Evolutionary conservation across 2,888 invertebrate genomes (phyloP).

Genomic region (Aporophyla lueneburgensis): DNA sequence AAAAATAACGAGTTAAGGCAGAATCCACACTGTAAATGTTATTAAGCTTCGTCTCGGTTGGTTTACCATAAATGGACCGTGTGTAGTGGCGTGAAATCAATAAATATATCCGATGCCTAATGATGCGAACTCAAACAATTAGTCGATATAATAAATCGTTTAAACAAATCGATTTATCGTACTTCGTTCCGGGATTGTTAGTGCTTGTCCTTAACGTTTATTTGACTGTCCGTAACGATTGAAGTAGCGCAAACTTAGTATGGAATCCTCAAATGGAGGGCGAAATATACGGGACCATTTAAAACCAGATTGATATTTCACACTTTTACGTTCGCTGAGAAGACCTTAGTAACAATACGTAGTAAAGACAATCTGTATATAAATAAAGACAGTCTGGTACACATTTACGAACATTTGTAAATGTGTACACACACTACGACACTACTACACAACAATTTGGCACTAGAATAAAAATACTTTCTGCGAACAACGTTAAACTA

Average conservation of each 20-base stretch:
- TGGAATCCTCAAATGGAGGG: not conserved
- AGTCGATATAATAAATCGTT: conserved; percentile 68
- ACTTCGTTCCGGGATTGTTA: conserved; percentile 46
- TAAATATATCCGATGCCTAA: conserved; percentile 70
- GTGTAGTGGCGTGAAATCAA: conserved; percentile 76
- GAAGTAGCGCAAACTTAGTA: conserved; percentile 26
- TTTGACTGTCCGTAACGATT: conserved; percentile 22
- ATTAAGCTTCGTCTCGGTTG: conserved; percentile 64
- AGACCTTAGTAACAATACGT: not conserved
- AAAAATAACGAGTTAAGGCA: conserved; percentile 37
- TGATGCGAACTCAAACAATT: conserved; percentile 68
- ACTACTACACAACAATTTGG: too few species aligned
- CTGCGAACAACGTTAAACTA: conserved; percentile 22
- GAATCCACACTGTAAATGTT: conserved; percentile 55
- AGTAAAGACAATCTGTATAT: not conserved
- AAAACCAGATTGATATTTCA: not conserved
- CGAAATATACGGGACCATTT: too few species aligned
- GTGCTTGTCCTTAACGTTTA: conserved; percentile 42
- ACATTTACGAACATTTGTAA: too few species aligned
- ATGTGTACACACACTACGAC: too few species aligned
- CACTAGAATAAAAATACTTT: not conserved
- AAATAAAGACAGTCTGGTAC: not conserved
- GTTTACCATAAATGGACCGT: conserved; percentile 69
- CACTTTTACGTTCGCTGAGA: not conserved
- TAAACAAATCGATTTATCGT: conserved; percentile 63